Base-by-base conservation (phyloP, 2,797 vertebrate genomes). In the Jordanella pulchra region DNA sequence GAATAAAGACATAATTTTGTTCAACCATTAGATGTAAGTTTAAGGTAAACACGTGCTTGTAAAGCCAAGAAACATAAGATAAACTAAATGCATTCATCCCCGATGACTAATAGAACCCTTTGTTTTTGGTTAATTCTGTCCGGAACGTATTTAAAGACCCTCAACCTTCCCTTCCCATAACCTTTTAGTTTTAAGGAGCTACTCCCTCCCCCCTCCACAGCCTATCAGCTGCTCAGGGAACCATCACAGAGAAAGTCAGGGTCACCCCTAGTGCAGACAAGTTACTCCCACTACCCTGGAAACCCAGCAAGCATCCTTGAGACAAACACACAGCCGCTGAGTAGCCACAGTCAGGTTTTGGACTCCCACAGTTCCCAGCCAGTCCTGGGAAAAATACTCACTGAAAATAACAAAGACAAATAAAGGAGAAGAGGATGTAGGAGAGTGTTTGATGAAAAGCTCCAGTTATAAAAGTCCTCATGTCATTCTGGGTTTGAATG, bases 181-280 rank as follows among this genome's bases (percentile, higher is more conserved):
- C 87, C 90, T 90, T 82, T 86, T n/a, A 61, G 75, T 85, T 76
- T 86, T 12, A 82, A 77, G 82, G 61, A 84, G 74, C 67, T 0
- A 45, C 75, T 67, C 75, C 85, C 87, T 79, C 86, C 86, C 76
- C 74, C 74, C 79, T 79, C 72, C 44, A 23, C 84, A 90, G 89
- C 88, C 89, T 88, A 90, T 91, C 88, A 88, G 86, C 84, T 82
- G 83, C 87, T 88, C 73, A 71, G 89, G 88, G 86, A 89, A 89
- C 67, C 71, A 72, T 65, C 74, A 71, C 14, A 83, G 78, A 90
- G 82, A 91, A 84, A 88, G 89, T 91, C 86, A 86, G 89, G 91
- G 88, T 90, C 86, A 90, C 65, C 84, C 73, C 73, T 70, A 73
- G 77, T 83, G 83, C 90, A 87, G 82, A 85, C 84, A 60, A 75